Evolutionary conservation across 2,797 vertebrate species (phyloP), one percentile per base, ranked within the genome.

Genomic region (Nasua narica): DNA sequence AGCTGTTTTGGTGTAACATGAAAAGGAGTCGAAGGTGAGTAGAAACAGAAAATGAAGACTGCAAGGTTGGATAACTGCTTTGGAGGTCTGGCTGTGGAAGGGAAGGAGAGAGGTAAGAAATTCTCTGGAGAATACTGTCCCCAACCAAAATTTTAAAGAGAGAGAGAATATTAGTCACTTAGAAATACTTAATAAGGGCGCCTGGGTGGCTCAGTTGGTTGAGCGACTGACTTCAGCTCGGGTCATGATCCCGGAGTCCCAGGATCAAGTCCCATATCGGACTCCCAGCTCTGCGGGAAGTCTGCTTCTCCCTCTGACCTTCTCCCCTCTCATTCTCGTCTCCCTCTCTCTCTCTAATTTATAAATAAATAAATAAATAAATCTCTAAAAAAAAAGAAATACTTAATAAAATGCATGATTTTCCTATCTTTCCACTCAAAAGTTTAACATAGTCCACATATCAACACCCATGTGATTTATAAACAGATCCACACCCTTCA

Each of bases 361-460:
- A n/a, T n/a, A n/a, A n/a, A n/a, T n/a, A n/a, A n/a, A n/a, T n/a
- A n/a, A n/a, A n/a, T n/a, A n/a, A n/a, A n/a, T n/a, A n/a, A n/a
- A n/a, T n/a, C n/a, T n/a, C n/a, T n/a, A n/a, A n/a, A n/a, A n/a
- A n/a, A n/a, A n/a, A n/a, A 87, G 0, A 79, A 82, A 76, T 91
- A 91, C 54, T 97, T 77, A 92, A 35, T 46, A 60, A 91, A 81
- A 97, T 37, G 3, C 21, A 84, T 50, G 0, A 21, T 50, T 88
- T 87, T 96, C 35, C 52, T 35, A 83, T 60, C 23, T 67, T 88
- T 81, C 54, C 60, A 94, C 52, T 94, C 15, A 92, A 89, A 81
- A 87, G 56, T 92, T 93, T 93, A 95, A 79, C 82, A 94, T 46
- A 87, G 50, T 82, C 46, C 12, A 58, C 5, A 35, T 87, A 86